Evolutionary conservation across 2,113 vertebrate species (phyloP), one percentile per base, ranked within the genome.

Genomic region (Gambusia holbrooki): DNA sequence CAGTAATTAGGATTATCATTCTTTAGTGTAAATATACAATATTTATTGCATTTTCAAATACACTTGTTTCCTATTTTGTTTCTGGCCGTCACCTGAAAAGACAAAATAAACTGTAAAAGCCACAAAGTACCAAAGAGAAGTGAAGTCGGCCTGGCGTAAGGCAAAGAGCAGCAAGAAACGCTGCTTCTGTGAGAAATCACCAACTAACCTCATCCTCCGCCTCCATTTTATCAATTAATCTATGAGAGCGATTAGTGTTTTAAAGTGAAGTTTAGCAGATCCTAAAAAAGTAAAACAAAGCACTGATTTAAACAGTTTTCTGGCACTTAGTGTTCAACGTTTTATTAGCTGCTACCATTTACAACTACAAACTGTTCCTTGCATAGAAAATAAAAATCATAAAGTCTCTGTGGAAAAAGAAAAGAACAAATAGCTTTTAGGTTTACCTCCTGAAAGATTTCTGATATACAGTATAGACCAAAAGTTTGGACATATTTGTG

Each of bases 1-100:
- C 94, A 92, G 74, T 90, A 93, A 93, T 93, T 94, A 95, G 86
- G 78, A 93, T 95, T 93, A 94, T 81, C 85, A 86, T 85, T 92
- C 85, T 90, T 88, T 94, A 77, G 78, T 90, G 94, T 91, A 93
- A 95, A 95, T 94, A 94, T 91, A 94, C 92, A 92, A 91, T 92
- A 91, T 91, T 88, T 92, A 91, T 90, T 90, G 90, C 88, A 89
- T 92, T 90, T 88, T 89, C 88, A 91, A 90, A 93, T 86, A 88
- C 76, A 89, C 80, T 73, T n/a, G 71, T 82, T 81, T 90, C 62
- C 77, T 75, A 82, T 89, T 81, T 80, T 87, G 35, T 76, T 82
- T 73, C 71, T 83, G 66, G 73, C 79, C 60, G 40, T 81, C 79
- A 74, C 70, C 64, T 28, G 51, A 72, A 48, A 74, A 81, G 87